Conservation (phyloP, 2,888 invertebrate genomes). For the Cotesia congregata region DNA sequence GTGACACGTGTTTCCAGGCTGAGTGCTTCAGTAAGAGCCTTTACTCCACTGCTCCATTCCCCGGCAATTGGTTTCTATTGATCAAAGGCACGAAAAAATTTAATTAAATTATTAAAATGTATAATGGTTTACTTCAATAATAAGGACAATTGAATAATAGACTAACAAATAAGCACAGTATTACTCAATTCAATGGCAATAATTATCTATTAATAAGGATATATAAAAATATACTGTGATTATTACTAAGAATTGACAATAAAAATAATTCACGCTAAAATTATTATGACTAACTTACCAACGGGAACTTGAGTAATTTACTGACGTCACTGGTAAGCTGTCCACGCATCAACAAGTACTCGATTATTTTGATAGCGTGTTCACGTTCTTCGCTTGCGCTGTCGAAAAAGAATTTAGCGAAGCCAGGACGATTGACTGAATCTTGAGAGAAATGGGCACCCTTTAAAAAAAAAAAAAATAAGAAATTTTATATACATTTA, state of each 20-base stretch:
- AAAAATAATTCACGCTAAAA: not conserved
- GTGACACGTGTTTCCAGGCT: slow-evolving; percentile 85
- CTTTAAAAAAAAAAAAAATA: slow-evolving; percentile 56
- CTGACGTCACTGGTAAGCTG: slow-evolving; percentile 77
- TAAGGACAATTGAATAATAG: slow-evolving; percentile 15
- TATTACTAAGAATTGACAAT: not conserved
- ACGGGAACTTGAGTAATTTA: slow-evolving; percentile 72
- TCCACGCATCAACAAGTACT: slow-evolving; percentile 90
- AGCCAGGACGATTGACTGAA: slow-evolving; percentile 85
- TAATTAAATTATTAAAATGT: not conserved
- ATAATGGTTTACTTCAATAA: not conserved
- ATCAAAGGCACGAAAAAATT: not conserved
- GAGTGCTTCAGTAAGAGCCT: slow-evolving; percentile 83
- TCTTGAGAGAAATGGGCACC: slow-evolving; percentile 87
- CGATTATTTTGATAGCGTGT: slow-evolving; percentile 89
- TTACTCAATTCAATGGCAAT: slow-evolving; percentile 11
- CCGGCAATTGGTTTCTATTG: slow-evolving; percentile 60
- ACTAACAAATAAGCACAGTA: slow-evolving; percentile 15
- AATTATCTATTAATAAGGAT: slow-evolving; percentile 1
- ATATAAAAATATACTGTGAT: not conserved
- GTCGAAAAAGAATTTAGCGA: slow-evolving; percentile 88
- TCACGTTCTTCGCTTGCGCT: slow-evolving; percentile 89
- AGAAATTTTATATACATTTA: too few species aligned
- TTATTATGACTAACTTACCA: slow-evolving; percentile 60
- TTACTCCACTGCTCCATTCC: slow-evolving; percentile 76